These are phyloP conservation scores for Protonemura montana DNA, from an alignment of 2,888 invertebrate species.

Conservation along the genomic window DNA sequence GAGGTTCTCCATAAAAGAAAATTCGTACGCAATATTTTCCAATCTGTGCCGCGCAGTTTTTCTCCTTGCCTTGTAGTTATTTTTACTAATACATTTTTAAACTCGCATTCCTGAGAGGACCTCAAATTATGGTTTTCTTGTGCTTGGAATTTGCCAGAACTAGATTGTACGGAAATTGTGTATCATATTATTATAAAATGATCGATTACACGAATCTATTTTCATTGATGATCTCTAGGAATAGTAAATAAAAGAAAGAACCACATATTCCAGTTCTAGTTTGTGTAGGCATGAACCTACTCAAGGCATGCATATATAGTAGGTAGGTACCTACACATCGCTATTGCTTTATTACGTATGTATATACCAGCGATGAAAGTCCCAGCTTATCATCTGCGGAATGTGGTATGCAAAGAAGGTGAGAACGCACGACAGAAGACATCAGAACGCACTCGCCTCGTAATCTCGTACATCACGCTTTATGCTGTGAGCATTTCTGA, in stretches of 20 bases:
- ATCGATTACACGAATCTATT: background rate
- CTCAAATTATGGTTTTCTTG: no score
- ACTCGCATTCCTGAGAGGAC: no score
- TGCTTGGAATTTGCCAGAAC: background rate
- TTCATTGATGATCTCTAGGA: background rate
- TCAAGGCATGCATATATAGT: no score
- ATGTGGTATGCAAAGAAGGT: slow-evolving; percentile 7
- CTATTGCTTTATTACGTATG: no score
- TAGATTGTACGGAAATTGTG: background rate
- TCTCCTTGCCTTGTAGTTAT: no score
- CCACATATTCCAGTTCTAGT: background rate
- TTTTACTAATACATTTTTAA: no score
- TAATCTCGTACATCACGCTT: background rate
- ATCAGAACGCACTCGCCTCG: background rate
- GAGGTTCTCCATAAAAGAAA: no score
- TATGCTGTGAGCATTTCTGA: background rate
- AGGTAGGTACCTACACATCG: no score
- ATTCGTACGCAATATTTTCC: no score
- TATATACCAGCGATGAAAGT: no score
- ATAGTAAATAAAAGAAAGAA: background rate
- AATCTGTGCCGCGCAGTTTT: no score
- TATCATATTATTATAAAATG: background rate
- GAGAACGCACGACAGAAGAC: background rate
- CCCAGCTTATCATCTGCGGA: background rate
- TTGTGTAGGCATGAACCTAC: background rate